Evolutionary conservation across 2,888 invertebrate species (phyloP).

Genomic region (Torymus tubicola): DNA sequence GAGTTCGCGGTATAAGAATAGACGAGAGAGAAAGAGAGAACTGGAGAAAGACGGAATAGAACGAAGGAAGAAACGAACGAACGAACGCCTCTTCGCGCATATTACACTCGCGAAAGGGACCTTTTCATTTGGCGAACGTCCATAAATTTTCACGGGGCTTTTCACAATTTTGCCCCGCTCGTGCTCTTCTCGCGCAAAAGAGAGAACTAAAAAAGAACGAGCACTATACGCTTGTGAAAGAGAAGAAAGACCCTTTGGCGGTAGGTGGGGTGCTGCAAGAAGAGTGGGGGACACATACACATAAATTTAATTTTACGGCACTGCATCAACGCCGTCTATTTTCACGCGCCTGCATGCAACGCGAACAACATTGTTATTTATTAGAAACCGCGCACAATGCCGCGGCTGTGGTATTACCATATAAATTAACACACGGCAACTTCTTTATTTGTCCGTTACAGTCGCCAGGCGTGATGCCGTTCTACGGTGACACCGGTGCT

Average conservation of each 20-base stretch:
- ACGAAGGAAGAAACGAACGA: too few relatives aligned
- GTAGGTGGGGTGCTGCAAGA: neutral
- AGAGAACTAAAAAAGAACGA: slow-evolving; percentile 28
- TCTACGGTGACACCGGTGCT: slow-evolving; percentile 73
- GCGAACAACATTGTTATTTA: slow-evolving; percentile 34
- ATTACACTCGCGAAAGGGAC: slow-evolving; percentile 33
- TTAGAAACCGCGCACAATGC: slow-evolving; percentile 1
- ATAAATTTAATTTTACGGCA: slow-evolving; percentile 51
- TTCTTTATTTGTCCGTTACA: slow-evolving; percentile 61
- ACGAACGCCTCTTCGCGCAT: slow-evolving; percentile 1
- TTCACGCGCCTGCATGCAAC: neutral
- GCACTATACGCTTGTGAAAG: neutral
- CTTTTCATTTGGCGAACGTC: slow-evolving; percentile 49
- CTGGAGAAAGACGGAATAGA: slow-evolving; percentile 5
- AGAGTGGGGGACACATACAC: neutral
- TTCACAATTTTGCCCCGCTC: slow-evolving; percentile 40
- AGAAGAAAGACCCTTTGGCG: slow-evolving; percentile 7
- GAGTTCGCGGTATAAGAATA: slow-evolving; percentile 8
- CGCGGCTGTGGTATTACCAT: slow-evolving; percentile 2
- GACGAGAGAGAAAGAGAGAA: neutral
- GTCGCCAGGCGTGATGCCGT: slow-evolving; percentile 75
- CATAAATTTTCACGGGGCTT: slow-evolving; percentile 56
- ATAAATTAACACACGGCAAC: slow-evolving; percentile 6
- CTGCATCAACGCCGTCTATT: slow-evolving; percentile 30
- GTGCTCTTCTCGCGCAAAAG: neutral